These are phyloP conservation scores for Macroglossus sobrinus DNA, from an alignment of 2,113 vertebrate species.

Conservation along the genomic window DNA sequence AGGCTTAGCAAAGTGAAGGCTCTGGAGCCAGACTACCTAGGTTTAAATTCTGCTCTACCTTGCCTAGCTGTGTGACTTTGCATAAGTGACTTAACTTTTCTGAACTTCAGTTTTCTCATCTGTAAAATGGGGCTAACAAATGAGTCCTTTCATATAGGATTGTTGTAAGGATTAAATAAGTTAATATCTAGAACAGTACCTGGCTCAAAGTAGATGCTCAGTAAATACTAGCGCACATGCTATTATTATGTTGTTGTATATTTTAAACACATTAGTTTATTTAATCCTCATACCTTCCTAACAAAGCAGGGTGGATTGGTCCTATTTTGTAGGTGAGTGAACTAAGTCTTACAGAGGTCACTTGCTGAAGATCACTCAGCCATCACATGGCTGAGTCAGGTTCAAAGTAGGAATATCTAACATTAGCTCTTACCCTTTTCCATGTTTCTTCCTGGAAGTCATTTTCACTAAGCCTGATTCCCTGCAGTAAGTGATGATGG, in stretches of 20 bases:
- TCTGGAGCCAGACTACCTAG: background rate
- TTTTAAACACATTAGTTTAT: background rate
- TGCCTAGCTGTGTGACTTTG: background rate
- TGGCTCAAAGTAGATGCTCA: background rate
- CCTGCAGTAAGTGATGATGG: background rate
- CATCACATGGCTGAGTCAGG: rapidly evolving
- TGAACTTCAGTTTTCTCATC: background rate
- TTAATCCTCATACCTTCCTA: background rate
- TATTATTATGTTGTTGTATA: rapidly evolving
- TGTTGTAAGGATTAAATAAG: background rate
- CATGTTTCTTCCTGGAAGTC: rapidly evolving
- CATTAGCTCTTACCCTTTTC: background rate
- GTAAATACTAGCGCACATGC: rapidly evolving
- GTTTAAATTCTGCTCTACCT: background rate
- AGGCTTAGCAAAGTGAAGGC: background rate
- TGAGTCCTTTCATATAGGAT: background rate
- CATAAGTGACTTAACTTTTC: background rate
- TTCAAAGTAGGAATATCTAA: background rate
- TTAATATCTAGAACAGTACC: background rate
- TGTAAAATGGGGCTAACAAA: background rate
- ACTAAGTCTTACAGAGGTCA: background rate
- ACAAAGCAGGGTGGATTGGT: background rate
- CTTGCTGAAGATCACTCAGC: background rate
- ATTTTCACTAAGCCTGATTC: background rate
- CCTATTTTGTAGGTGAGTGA: background rate